Percentiles rank a stretch among this genome's conserved stretches.
phyloP scores from a whole-genome alignment of 1,140 invertebrate genomes.

The Hypsibius dujardini region DNA sequence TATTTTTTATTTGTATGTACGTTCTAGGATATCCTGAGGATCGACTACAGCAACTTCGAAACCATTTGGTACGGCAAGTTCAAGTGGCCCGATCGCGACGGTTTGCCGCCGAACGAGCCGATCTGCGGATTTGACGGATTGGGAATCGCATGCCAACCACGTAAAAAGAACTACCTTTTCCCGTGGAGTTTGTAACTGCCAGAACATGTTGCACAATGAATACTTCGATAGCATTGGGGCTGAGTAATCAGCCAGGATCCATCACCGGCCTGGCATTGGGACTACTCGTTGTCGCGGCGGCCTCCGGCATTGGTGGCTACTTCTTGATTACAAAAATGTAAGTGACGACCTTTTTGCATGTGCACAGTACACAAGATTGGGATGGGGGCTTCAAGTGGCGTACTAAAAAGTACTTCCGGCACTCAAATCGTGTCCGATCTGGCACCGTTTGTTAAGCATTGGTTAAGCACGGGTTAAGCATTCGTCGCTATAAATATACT shows the following conservation, averaged over 20 bases:
- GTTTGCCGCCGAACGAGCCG: conserved; percentile 61
- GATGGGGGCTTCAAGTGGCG: background rate
- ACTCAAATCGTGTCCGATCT: background rate
- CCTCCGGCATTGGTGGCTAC: background rate
- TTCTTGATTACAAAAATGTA: too few relatives aligned
- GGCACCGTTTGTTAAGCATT: background rate
- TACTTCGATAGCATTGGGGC: background rate
- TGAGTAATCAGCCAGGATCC: background rate
- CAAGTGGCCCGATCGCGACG: conserved; percentile 36
- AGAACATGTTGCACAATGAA: too few relatives aligned
- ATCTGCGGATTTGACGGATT: conserved; percentile 70
- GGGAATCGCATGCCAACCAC: background rate
- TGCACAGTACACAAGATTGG: background rate
- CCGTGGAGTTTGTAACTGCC: background rate
- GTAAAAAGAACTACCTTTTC: background rate
- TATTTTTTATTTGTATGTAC: too few relatives aligned
- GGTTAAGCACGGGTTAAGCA: background rate
- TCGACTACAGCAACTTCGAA: background rate
- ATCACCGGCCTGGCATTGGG: background rate
- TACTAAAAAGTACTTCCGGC: background rate
- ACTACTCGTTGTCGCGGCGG: background rate
- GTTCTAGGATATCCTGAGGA: conserved; percentile 9
- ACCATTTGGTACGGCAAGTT: conserved; percentile 15
- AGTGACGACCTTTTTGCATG: too few relatives aligned
- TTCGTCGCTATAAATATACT: background rate